Percentiles rank a stretch among this genome's conserved stretches.
phyloP scores from a whole-genome alignment of 2,888 invertebrate genomes.

The Agonopterix subpropinquella region DNA sequence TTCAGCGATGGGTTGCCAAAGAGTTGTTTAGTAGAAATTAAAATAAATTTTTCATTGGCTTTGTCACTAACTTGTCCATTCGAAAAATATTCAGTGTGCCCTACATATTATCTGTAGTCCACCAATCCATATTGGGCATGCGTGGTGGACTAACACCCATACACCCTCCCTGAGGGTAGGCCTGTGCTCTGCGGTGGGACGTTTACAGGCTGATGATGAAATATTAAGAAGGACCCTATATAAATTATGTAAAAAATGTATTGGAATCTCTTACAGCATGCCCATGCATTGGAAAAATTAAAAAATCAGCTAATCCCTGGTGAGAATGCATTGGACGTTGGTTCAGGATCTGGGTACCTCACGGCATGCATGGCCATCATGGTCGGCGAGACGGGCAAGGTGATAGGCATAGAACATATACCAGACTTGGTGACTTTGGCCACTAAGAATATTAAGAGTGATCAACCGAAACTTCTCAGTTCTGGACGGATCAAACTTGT shows the following conservation, averaged over 20 bases:
- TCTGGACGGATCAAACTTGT: slow-evolving; percentile 81
- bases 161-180: too few relatives aligned
- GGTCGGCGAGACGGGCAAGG: slow-evolving; percentile 80
- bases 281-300: slow-evolving; percentile 91
- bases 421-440: slow-evolving; percentile 86
- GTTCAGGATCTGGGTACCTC: slow-evolving; percentile 95
- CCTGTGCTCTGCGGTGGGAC: too few relatives aligned
- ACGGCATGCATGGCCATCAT: slow-evolving; percentile 93
- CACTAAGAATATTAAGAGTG: slow-evolving; percentile 83
- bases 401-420: slow-evolving; percentile 95
- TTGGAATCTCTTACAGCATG: slow-evolving; percentile 79
- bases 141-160: too few relatives aligned
- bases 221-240: neutral
- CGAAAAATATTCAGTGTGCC: too few relatives aligned
- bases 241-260: neutral
- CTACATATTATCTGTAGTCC: too few relatives aligned
- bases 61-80: too few relatives aligned
- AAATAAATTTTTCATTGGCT: too few relatives aligned
- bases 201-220: too few relatives aligned
- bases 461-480: slow-evolving; percentile 81
- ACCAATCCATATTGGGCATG: too few relatives aligned
- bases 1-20: too few relatives aligned
- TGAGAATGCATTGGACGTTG: slow-evolving; percentile 90
- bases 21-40: too few relatives aligned
- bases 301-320: slow-evolving; percentile 86